A percentile compares a stretch with the other conserved stretches of the same genome.
phyloP scores from a whole-genome alignment of 2,888 invertebrate genomes.

The Steinernema carpocapsae region DNA sequence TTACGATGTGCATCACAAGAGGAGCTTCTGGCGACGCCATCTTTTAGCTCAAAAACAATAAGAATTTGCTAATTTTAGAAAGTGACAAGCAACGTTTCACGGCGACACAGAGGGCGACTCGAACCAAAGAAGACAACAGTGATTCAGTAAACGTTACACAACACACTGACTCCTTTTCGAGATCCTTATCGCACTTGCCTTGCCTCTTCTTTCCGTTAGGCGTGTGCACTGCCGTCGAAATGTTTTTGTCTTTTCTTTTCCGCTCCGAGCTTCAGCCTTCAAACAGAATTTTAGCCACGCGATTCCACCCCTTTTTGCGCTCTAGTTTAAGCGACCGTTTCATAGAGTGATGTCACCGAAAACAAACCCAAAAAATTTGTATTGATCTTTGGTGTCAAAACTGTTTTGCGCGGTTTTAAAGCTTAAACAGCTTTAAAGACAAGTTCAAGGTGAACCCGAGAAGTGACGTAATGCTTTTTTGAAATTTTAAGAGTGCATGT shows the following conservation, averaged over 20 bases:
- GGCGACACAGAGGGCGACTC: not conserved
- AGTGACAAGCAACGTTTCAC: conserved; percentile 5
- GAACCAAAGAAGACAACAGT: conserved; percentile 14
- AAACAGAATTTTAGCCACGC: not conserved
- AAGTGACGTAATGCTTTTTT: not conserved
- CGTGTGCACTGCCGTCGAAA: conserved; percentile 18
- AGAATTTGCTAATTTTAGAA: too few species aligned
- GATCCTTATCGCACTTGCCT: conserved; percentile 29
- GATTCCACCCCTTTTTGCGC: not conserved
- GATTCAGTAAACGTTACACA: conserved; percentile 35
- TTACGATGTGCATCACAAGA: conserved; percentile 29
- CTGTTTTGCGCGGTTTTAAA: not conserved
- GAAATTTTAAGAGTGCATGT: not conserved
- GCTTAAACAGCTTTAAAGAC: not conserved
- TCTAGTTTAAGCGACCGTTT: not conserved
- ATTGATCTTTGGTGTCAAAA: conserved; percentile 25
- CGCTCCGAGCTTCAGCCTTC: not conserved
- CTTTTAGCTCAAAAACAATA: too few species aligned
- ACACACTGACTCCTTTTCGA: conserved; percentile 24
- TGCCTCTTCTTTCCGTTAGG: conserved; percentile 30
- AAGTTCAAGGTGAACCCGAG: conserved; percentile 21
- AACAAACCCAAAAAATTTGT: not conserved
- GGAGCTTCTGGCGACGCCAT: conserved; percentile 24
- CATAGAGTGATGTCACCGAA: conserved; percentile 7
- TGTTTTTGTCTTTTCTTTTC: not conserved